Evolutionary conservation across 2,888 invertebrate species (phyloP).

Genomic region (Chrysolina oricalcia): DNA sequence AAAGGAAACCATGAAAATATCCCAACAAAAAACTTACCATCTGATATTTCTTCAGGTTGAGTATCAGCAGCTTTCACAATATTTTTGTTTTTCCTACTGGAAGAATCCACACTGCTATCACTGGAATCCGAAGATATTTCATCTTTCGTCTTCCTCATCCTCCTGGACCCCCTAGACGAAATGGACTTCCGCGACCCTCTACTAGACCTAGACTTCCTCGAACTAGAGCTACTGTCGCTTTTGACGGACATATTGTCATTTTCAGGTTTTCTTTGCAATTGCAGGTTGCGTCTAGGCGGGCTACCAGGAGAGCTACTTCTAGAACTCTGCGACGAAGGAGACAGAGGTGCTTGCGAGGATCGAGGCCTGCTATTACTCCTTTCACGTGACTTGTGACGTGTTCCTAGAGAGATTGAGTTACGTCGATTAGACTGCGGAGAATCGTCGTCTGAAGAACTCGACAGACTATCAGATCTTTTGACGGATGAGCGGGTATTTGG

Average conservation of each 20-base stretch:
- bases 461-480: slow-evolving; percentile 18
- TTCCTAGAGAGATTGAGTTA: slow-evolving; percentile 19
- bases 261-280: slow-evolving; percentile 38
- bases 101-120: slow-evolving; percentile 67
- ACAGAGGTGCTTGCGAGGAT: slow-evolving; percentile 37
- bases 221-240: slow-evolving; percentile 62
- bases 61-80: slow-evolving; percentile 62
- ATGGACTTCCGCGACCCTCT: slow-evolving; percentile 58
- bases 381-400: slow-evolving; percentile 33
- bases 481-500: not conserved
- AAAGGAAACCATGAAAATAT: not conserved
- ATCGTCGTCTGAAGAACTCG: slow-evolving; percentile 27
- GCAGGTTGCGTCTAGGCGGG: slow-evolving; percentile 26
- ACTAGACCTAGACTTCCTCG: slow-evolving; percentile 60
- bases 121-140: slow-evolving; percentile 67
- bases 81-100: slow-evolving; percentile 65
- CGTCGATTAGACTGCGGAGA: not conserved
- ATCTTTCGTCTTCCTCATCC: slow-evolving; percentile 59
- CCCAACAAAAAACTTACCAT: slow-evolving; percentile 70
- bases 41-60: slow-evolving; percentile 78
- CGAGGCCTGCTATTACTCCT: slow-evolving; percentile 16
- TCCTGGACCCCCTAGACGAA: slow-evolving; percentile 54
- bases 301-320: slow-evolving; percentile 53
- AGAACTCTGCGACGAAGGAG: slow-evolving; percentile 58
- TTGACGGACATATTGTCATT: slow-evolving; percentile 60